Evolutionary conservation across 2,888 invertebrate genomes (phyloP).

Genomic region (Metopia argyrocephala): DNA sequence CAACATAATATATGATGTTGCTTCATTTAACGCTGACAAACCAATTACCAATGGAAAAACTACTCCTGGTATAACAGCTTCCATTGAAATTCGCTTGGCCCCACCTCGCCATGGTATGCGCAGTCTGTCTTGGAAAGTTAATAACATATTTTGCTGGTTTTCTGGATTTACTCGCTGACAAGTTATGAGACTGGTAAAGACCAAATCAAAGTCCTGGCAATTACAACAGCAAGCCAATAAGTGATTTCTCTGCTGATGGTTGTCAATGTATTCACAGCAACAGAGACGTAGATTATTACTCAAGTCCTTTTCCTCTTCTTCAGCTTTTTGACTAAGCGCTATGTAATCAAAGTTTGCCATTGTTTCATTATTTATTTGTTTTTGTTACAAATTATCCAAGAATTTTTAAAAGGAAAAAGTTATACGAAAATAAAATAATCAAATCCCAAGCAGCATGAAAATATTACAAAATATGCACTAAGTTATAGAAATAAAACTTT

Average conservation of each 20-base stretch:
- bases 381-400: neutral
- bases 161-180: conserved; percentile 43
- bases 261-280: conserved; percentile 82
- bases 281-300: conserved; percentile 76
- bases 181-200: conserved; percentile 76
- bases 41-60: conserved; percentile 79
- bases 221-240: conserved; percentile 82
- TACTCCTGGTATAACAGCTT: conserved; percentile 79
- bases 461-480: conserved; percentile 13
- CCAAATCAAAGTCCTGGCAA: conserved; percentile 81
- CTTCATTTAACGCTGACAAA: conserved; percentile 79
- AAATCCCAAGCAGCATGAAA: conserved; percentile 54
- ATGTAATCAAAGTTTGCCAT: conserved; percentile 52
- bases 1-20: conserved; percentile 74
- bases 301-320: conserved; percentile 63
- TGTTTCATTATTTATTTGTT: conserved; percentile 7
- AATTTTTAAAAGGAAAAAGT: neutral
- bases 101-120: conserved; percentile 82
- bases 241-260: conserved; percentile 78
- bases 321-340: conserved; percentile 32
- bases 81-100: conserved; percentile 80
- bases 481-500: conserved; percentile 4
- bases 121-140: conserved; percentile 80
- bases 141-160: conserved; percentile 75
- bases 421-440: neutral